Base-by-base conservation (phyloP, 2,797 vertebrate species). In the Catostomus latipinnis region DNA sequence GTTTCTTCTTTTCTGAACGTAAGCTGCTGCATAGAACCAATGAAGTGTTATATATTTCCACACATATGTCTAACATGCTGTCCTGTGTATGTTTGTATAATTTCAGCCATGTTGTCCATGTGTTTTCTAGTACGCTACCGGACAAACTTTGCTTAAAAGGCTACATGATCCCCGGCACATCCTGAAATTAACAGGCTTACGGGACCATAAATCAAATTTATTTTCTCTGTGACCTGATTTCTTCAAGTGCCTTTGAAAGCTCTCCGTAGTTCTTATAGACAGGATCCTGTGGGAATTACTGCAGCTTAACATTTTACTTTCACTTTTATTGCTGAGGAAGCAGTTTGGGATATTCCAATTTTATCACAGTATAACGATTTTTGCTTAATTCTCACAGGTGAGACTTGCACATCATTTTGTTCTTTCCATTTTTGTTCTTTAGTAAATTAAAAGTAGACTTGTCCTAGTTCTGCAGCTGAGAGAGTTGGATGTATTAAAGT, bases 161-260 rank as follows among this genome's bases (percentile, higher is more conserved):
- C 86, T 83, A 89, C 87, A 84, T 88, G 88, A 90, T 90, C 62
- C 86, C 11, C 12, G 0, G 22, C 67, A 89, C 88, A 91, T 94
- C 90, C 91, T 82, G 89, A 90, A 81, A 87, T 91, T 87, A 88
- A 89, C 88, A 89, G 86, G 89, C 85, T 89, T 84, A 81, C 71
- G 66, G 82, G 83, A 66, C 85, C 87, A 90, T 93, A 93, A 92
- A 92, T 89, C 82, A 56, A 72, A 78, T 87, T 91, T 87, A 89
- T 91, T 92, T 89, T 86, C 83, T 89, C 75, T 77, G 80, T 91
- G 86, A 90, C 83, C 86, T 78, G 65, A 82, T 72, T 76, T 78
- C 63, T 74, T 69, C n/a, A 18, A 43, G 70, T 53, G 22, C 66
- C 78, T 77, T 83, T 8, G 81, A 82, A 80, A 61, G 16, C 50